Conservation (phyloP, 92 coral and sea anemone species). For the Plumapathes pennacea region DNA sequence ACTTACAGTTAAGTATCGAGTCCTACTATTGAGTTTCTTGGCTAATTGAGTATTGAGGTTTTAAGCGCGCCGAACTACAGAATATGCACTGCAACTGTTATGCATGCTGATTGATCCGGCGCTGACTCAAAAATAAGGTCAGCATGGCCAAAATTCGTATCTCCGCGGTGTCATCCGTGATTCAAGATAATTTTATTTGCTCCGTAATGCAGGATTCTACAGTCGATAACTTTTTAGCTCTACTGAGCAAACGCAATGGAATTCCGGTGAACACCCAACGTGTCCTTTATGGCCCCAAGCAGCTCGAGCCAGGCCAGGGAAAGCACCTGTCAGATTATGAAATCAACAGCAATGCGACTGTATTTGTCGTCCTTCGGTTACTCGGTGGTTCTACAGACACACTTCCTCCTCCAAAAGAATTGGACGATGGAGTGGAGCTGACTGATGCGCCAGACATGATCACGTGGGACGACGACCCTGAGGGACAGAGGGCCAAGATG, state of each 20-base stretch:
- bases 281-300: slow-evolving; percentile 41
- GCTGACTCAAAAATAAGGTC: no score
- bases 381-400: slow-evolving; percentile 55
- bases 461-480: slow-evolving; percentile 93
- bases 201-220: slow-evolving; percentile 62
- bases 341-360: slow-evolving; percentile 45
- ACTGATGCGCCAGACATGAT: slow-evolving; percentile 86
- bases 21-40: no score
- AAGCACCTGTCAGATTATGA: slow-evolving; percentile 61
- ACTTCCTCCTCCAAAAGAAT: slow-evolving; percentile 42
- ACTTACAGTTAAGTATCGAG: no score
- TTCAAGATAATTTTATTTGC: no score
- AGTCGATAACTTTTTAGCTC: slow-evolving; percentile 51
- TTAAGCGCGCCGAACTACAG: no score
- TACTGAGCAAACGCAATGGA: slow-evolving; percentile 34
- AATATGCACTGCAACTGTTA: no score
- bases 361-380: slow-evolving; percentile 58
- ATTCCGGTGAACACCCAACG: slow-evolving; percentile 53
- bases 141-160: no score
- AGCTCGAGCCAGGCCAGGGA: slow-evolving; percentile 30
- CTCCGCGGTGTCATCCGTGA: no score
- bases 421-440: slow-evolving; percentile 79
- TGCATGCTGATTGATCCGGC: no score
- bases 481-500: slow-evolving; percentile 84
- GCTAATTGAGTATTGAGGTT: no score